phyloP scores from a whole-genome alignment of 1,140 invertebrate species.

The Halesus radiatus region DNA sequence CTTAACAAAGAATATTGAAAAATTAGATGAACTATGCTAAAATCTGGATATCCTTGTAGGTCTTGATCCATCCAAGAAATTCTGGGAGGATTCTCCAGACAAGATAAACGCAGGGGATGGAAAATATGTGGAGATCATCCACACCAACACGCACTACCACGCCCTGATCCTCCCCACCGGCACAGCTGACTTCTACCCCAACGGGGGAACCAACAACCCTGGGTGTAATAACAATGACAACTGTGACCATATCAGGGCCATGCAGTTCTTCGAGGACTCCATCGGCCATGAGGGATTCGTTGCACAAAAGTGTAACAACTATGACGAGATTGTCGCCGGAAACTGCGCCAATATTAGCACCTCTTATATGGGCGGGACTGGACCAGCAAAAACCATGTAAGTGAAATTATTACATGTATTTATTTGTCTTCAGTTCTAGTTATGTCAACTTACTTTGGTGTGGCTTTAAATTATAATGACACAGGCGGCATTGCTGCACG shows the following conservation, averaged over 20 bases:
- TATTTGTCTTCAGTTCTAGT: neutral
- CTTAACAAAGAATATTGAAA: too few species aligned
- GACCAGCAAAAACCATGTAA: constrained; percentile 43
- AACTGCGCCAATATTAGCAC: constrained; percentile 40
- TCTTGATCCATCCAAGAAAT: constrained; percentile 39
- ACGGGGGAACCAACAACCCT: constrained; percentile 74
- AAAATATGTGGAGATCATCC: constrained; percentile 78
- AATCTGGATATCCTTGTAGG: constrained; percentile 4
- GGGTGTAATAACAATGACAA: constrained; percentile 67
- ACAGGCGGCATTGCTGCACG: neutral
- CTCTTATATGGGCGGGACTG: constrained; percentile 46
- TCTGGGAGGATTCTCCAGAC: constrained; percentile 54
- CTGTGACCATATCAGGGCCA: constrained; percentile 45
- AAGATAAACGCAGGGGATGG: constrained; percentile 75
- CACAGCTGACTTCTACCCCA: constrained; percentile 80
- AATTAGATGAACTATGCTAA: neutral
- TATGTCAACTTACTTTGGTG: neutral
- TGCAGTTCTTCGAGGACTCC: constrained; percentile 45
- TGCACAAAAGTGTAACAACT: constrained; percentile 41
- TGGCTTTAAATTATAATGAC: neutral
- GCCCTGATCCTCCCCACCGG: constrained; percentile 72
- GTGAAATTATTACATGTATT: neutral
- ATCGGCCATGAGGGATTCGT: constrained; percentile 39
- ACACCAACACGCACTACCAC: constrained; percentile 74
- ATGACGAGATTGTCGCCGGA: constrained; percentile 41